Evolutionary conservation across 2,113 vertebrate genomes (phyloP).

Genomic region (Dicaeum eximium): DNA sequence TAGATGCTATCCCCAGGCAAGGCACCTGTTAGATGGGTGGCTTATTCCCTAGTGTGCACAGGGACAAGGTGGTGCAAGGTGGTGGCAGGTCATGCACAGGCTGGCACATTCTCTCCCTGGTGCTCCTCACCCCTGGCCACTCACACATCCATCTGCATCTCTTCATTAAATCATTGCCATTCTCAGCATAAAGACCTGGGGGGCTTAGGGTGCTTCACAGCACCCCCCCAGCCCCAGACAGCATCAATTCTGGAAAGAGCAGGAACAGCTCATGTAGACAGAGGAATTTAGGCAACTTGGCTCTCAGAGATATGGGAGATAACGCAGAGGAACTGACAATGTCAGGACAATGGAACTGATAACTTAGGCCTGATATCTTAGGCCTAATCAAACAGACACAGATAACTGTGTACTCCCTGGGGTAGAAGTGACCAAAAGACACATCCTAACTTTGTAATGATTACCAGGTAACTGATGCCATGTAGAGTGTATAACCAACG

Average conservation of each 20-base stretch:
- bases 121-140: neutral
- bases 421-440: too few species aligned
- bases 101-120: fast-evolving
- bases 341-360: too few species aligned
- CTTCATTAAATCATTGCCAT: neutral
- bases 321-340: too few species aligned
- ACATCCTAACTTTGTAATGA: too few species aligned
- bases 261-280: neutral
- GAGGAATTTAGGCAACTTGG: neutral
- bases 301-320: neutral
- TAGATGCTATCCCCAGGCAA: neutral
- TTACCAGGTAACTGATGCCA: too few species aligned
- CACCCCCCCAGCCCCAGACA: fast-evolving
- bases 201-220: neutral
- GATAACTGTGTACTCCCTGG: too few species aligned
- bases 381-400: too few species aligned
- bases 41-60: neutral
- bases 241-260: neutral
- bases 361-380: too few species aligned
- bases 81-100: neutral
- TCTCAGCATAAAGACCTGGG: neutral
- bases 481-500: too few species aligned
- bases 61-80: neutral
- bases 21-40: too few species aligned
- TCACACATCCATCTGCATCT: neutral